Evolutionary conservation across 1,140 invertebrate genomes (phyloP).

Genomic region (Eupristina koningsbergeri): DNA sequence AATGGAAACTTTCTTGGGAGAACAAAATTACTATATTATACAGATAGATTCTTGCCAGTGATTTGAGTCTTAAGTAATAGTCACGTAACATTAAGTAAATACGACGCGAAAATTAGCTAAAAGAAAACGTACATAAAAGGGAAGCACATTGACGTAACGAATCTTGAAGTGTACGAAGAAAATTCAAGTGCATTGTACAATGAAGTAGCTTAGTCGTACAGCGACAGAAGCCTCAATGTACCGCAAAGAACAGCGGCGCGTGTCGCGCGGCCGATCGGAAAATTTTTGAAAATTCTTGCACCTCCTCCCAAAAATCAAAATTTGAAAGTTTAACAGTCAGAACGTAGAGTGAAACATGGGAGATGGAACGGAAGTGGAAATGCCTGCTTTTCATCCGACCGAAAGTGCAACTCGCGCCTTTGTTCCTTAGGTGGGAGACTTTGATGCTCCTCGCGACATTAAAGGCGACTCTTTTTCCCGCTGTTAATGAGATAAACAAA

Average conservation of each 20-base stretch:
- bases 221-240: conserved; percentile 59
- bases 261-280: conserved; percentile 49
- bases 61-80: conserved; percentile 65
- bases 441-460: conserved; percentile 50
- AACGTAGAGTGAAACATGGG: conserved; percentile 15
- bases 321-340: background rate
- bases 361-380: background rate
- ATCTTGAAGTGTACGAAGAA: conserved; percentile 43
- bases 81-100: conserved; percentile 27
- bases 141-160: conserved; percentile 14
- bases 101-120: conserved; percentile 6
- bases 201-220: conserved; percentile 63
- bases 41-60: conserved; percentile 67
- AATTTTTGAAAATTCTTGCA: too few species aligned
- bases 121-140: background rate
- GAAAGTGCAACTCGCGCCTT: conserved; percentile 51
- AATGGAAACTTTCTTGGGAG: conserved; percentile 4
- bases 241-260: conserved; percentile 59
- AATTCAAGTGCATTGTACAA: conserved; percentile 61
- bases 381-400: conserved; percentile 32
- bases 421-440: conserved; percentile 51
- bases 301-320: background rate
- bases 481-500: background rate
- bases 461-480: conserved; percentile 54
- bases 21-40: conserved; percentile 35